Evolutionary conservation across 2,113 vertebrate genomes (phyloP).

Genomic region (Calidris pugnax): DNA sequence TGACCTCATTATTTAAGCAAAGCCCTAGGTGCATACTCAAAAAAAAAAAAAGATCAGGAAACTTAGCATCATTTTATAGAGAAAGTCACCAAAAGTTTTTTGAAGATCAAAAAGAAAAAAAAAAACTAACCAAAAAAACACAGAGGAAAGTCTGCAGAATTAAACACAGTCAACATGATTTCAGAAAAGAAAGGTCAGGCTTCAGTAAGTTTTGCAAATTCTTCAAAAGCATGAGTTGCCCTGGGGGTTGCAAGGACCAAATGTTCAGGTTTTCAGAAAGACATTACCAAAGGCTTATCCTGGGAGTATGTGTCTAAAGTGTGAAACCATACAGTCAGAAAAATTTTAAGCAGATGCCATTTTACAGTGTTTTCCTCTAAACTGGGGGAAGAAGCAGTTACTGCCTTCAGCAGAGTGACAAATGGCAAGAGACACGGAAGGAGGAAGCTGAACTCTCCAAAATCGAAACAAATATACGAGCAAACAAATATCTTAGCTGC

Average conservation of each 20-base stretch:
- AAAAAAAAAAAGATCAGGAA: not conserved
- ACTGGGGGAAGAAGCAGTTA: not conserved
- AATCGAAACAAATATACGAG: not conserved
- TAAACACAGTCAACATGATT: constrained; percentile 45
- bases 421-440: not conserved
- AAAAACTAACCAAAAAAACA: not conserved
- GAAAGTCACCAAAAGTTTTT: not conserved
- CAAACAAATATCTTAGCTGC: not conserved
- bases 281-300: not conserved
- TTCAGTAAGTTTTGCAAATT: constrained; percentile 34
- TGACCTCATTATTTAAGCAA: not conserved
- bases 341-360: not conserved
- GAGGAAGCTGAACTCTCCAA: not conserved
- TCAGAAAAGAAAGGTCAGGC: constrained; percentile 31
- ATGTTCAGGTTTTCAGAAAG: constrained; percentile 51
- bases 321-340: constrained; percentile 6
- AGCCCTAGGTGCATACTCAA: not conserved
- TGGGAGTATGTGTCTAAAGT: constrained; percentile 8
- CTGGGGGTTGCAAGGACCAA: constrained; percentile 43
- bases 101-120: not conserved
- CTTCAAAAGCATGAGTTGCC: constrained; percentile 56
- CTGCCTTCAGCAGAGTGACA: not conserved
- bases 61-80: not conserved
- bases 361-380: not conserved
- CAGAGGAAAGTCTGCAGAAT: constrained; percentile 1